Evolutionary conservation across 2,888 invertebrate species (phyloP).

Genomic region (Brenthis daphne): DNA sequence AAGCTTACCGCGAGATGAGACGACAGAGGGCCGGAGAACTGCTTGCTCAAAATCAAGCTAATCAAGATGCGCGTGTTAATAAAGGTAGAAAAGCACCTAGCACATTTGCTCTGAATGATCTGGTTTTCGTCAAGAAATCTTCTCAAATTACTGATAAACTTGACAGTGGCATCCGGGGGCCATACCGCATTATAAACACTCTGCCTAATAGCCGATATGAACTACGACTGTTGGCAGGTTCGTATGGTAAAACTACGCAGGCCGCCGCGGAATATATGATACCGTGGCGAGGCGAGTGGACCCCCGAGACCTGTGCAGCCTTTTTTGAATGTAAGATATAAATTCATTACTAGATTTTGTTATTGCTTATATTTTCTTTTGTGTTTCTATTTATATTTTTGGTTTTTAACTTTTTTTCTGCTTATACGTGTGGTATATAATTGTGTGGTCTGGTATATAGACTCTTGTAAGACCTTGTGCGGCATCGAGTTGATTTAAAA

Average conservation of each 20-base stretch:
- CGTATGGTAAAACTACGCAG: conserved; percentile 36
- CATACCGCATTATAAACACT: conserved; percentile 27
- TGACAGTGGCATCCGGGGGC: conserved; percentile 39
- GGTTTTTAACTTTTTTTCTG: too few relatives aligned
- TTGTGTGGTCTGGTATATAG: too few relatives aligned
- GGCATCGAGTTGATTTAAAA: too few relatives aligned
- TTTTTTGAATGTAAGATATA: conserved; percentile 30
- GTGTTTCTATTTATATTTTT: too few relatives aligned
- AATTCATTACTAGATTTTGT: too few relatives aligned
- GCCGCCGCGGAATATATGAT: conserved; percentile 40
- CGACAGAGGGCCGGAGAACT: conserved; percentile 11
- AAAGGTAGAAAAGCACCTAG: conserved; percentile 1
- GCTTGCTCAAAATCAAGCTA: conserved; percentile 20
- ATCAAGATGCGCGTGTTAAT: conserved; percentile 33
- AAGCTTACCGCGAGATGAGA: conserved; percentile 20
- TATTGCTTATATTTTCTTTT: too few relatives aligned
- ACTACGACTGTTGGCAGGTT: conserved; percentile 31
- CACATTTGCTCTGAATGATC: conserved; percentile 1
- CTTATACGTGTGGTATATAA: too few relatives aligned
- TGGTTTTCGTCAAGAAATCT: too few relatives aligned
- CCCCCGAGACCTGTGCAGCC: conserved; percentile 27
- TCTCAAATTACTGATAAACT: conserved; percentile 31
- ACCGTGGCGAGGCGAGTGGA: conserved; percentile 40
- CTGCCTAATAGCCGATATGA: conserved; percentile 33
- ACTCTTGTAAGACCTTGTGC: too few relatives aligned